Conservation (phyloP, 2,797 vertebrate genomes). For the Tamandua tetradactyla region DNA sequence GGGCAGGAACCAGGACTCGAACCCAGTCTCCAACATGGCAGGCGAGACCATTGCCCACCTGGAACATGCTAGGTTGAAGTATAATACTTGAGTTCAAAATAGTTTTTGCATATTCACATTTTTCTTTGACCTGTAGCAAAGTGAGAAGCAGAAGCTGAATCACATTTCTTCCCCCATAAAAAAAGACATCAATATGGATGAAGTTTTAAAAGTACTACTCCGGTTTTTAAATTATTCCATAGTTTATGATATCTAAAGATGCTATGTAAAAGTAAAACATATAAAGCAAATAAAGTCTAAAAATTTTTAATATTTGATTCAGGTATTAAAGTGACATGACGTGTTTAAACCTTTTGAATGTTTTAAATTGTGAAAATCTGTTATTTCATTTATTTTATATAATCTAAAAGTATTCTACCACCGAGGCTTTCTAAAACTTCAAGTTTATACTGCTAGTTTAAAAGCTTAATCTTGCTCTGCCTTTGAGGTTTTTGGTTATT, state of each 20-base stretch:
- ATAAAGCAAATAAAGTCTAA: too few relatives aligned
- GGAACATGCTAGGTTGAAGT: background rate
- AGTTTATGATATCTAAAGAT: background rate
- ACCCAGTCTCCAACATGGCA: too few relatives aligned
- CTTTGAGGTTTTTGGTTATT: background rate
- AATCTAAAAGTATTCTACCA: background rate
- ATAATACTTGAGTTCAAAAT: background rate
- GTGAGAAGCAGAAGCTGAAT: background rate
- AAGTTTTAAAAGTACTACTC: background rate
- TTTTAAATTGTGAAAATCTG: slow-evolving; percentile 9
- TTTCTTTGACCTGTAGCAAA: background rate
- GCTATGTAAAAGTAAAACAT: slow-evolving; percentile 5
- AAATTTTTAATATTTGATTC: slow-evolving; percentile 23
- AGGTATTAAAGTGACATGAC: background rate
- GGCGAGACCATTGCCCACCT: too few relatives aligned
- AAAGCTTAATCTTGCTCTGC: background rate
- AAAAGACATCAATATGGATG: background rate
- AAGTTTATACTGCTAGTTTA: background rate
- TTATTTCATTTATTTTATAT: background rate
- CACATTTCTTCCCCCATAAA: background rate
- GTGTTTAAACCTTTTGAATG: background rate
- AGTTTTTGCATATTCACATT: background rate
- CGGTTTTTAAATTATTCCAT: slow-evolving; percentile 15
- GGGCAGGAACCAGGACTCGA: too few relatives aligned
- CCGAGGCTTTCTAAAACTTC: background rate